These are phyloP conservation scores for Chinchilla lanigera DNA, from an alignment of 2,113 vertebrate genomes.

Conservation along the genomic window DNA sequence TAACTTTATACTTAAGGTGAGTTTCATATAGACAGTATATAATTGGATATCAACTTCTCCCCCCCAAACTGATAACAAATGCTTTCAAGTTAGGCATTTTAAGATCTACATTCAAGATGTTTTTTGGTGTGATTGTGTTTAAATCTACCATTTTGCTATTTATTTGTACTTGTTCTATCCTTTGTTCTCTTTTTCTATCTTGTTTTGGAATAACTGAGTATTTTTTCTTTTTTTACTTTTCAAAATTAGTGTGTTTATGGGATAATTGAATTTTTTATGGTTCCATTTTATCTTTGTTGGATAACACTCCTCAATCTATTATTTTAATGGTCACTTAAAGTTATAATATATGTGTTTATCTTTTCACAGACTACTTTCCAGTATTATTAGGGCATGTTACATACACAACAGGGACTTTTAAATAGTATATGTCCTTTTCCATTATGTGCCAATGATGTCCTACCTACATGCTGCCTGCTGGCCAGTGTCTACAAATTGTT, in stretches of 20 bases:
- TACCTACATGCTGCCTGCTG: not conserved
- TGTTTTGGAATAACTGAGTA: not conserved
- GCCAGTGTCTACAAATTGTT: not conserved
- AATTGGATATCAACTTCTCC: not conserved
- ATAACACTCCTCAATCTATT: not conserved
- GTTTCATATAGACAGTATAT: not conserved
- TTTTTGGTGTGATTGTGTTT: not conserved
- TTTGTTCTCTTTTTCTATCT: not conserved
- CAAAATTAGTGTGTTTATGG: not conserved
- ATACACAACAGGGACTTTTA: not conserved
- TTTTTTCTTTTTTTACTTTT: not conserved
- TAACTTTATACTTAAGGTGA: not conserved
- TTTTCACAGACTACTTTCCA: not conserved
- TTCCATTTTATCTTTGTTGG: not conserved
- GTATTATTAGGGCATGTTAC: not conserved
- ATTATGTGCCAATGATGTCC: not conserved
- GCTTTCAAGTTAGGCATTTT: not conserved
- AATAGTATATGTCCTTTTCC: not conserved
- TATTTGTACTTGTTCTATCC: not conserved
- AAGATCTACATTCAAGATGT: not conserved
- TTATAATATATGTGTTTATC: not conserved
- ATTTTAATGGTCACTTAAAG: not conserved
- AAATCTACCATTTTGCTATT: not conserved
- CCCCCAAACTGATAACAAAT: not conserved
- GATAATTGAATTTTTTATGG: not conserved